Evolutionary conservation across 2,797 vertebrate genomes (phyloP), one percentile per base, ranked within the genome.

Genomic region (Alectoris magna): DNA sequence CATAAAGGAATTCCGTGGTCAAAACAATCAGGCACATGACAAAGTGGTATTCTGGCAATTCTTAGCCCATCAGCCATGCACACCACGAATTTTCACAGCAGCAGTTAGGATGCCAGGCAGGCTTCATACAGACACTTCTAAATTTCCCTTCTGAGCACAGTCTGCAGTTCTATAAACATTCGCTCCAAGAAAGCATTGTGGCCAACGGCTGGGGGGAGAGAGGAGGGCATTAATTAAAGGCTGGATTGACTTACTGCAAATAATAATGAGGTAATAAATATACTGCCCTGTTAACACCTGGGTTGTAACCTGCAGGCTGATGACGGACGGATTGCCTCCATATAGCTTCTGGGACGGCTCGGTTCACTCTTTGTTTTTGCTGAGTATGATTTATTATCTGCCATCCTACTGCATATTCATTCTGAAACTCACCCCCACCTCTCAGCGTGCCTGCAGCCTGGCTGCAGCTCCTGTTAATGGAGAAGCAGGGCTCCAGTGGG

Each of bases 181-280:
- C 2, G 46, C 74, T 88, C 34, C 74, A 91, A 87, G 66, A 87
- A 92, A 88, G 83, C 80, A 87, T 71, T 84, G 41, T 82, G 68
- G 83, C 55, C 71, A 91, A n/a, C 0, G 39, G 72, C 63, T 88
- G 58, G 39, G 22, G 46, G n/a, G 86, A 91, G 83, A 88, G 29
- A 94, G n/a, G 3, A 60, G 81, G 60, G 26, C 77, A 92, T 92
- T 92, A 91, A 93, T 92, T 94, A 93, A 90, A 81, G 58, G 59
- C 39, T 80, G 55, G 44, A 93, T 51, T 93, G 91, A 92, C 93
- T 95, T 87, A 84, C 41, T 94, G 78, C 77, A 91, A 90, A 94
- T 86, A 96, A 93, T 93, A 94, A 94, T 83, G 87, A 94, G 64
- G 63, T 71, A 94, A 91, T 94, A 96, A 95, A 94, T 93, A 93